These are phyloP conservation scores for Ophion ellenae DNA, from an alignment of 2,888 invertebrate genomes.

Conservation along the genomic window DNA sequence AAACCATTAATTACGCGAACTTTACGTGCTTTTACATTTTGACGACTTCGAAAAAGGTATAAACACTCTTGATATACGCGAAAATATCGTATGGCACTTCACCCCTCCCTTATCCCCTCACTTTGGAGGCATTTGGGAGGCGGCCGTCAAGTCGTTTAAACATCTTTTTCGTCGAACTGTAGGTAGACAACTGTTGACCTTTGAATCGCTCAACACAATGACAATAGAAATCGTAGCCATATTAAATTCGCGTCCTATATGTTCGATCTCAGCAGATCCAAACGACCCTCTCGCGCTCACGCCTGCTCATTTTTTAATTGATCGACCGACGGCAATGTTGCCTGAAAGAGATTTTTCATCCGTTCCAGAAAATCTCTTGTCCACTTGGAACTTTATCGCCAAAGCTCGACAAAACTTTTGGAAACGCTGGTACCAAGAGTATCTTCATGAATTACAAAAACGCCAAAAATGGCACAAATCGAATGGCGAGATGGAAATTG, in stretches of 20 bases:
- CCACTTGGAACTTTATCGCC: conserved; percentile 68
- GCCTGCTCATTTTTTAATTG: conserved; percentile 75
- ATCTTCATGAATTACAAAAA: conserved; percentile 70
- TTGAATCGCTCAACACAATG: conserved; percentile 55
- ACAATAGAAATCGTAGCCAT: conserved; percentile 56
- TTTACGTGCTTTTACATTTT: conserved; percentile 30
- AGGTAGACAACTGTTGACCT: conserved; percentile 42
- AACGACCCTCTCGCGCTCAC: conserved; percentile 60
- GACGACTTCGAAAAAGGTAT: conserved; percentile 35
- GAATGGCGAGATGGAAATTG: conserved; percentile 45
- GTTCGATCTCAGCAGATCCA: conserved; percentile 55
- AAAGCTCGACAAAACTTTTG: conserved; percentile 69
- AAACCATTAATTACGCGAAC: conserved; percentile 56
- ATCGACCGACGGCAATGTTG: conserved; percentile 63
- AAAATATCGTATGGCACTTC: conserved; percentile 53
- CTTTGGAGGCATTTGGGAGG: conserved; percentile 66
- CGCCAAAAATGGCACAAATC: conserved; percentile 71
- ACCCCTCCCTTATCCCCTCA: conserved; percentile 58
- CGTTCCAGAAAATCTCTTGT: conserved; percentile 68
- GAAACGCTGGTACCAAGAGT: conserved; percentile 71
- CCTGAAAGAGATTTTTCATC: conserved; percentile 61
- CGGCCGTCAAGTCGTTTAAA: conserved; percentile 59
- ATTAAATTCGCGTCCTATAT: conserved; percentile 57
- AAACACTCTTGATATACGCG: not conserved
- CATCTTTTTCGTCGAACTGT: too few species aligned